Evolutionary conservation across 2,888 invertebrate species (phyloP), one percentile per base, ranked within the genome.

Genomic region (Eudasyphora cyanicolor): DNA sequence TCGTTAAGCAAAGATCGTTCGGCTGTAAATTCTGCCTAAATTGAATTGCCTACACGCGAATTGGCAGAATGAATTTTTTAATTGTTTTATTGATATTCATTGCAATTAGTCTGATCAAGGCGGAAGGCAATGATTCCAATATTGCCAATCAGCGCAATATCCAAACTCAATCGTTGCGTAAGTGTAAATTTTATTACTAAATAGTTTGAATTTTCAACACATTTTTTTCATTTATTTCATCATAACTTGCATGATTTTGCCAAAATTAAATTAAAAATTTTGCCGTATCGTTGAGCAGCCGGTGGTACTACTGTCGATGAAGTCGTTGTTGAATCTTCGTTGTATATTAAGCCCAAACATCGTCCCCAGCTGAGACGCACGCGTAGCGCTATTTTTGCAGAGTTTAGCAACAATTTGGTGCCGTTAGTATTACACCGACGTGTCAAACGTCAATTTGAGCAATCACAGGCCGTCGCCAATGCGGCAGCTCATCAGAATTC

Each of bases 271-370:
- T 67, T 42, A 42, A 14, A 5, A 35, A 54, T n/a, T n/a, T n/a
- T n/a, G n/a, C n/a, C n/a, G n/a, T n/a, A n/a, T n/a, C n/a, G n/a
- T n/a, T 60, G 17, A 49, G 91, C 89, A 21, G 79, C 86, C 4
- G 86, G 87, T 82, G 91, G 90, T 21, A 87, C 88, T 17, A 88
- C 90, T 12, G 88, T 92, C 82, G 93, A 93, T 87, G 93, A 93
- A 88, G 93, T 93, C n/a, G 92, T 93, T 2, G 92, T 93, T 1
- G 92, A 93, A 86, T 93, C 93, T 1, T 92, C 92, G 38, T 88
- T 93, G 49, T 91, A 92, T 45, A 93, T 93, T 19, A 91, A 91
- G 78, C 91, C 92, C 17, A 93, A 93, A 82, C 88, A n/a, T 87
- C 87, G 74, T 17, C 67, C 64, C 14, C 82, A 80, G 54, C 35